Conservation (phyloP, 2,113 vertebrate genomes). For the Glaucomys volans region DNA sequence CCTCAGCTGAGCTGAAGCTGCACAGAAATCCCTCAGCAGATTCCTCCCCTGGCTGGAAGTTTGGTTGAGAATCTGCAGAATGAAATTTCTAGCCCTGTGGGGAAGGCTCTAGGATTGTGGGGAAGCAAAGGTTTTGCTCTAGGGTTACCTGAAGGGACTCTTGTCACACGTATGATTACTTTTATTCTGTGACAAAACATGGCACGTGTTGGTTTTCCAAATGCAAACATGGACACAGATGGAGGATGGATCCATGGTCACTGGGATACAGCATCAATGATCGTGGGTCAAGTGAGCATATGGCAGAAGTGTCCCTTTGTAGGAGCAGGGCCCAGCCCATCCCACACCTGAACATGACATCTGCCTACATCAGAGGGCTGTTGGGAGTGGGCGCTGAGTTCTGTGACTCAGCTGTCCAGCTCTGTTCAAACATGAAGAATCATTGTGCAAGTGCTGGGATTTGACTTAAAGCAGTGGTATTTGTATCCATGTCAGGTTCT, state of each 20-base stretch:
- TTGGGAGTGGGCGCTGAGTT: not conserved
- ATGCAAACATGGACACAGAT: not conserved
- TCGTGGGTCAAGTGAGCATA: rapidly evolving
- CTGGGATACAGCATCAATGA: not conserved
- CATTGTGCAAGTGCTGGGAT: not conserved
- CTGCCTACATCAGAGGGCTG: not conserved
- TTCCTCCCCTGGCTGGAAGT: not conserved
- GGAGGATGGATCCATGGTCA: not conserved
- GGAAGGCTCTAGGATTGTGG: not conserved
- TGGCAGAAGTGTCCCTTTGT: not conserved
- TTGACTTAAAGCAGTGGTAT: not conserved
- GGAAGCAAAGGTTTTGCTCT: not conserved
- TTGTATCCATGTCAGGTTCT: not conserved
- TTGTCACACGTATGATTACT: not conserved
- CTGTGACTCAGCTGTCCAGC: not conserved
- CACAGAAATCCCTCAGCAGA: slow-evolving; percentile 14
- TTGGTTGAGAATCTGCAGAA: not conserved
- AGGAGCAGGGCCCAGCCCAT: not conserved
- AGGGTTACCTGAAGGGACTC: not conserved
- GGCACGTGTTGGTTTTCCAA: not conserved
- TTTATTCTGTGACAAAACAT: not conserved
- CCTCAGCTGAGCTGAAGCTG: slow-evolving; percentile 15
- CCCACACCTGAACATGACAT: not conserved
- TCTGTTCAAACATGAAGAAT: not conserved
- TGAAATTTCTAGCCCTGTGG: not conserved